Evolutionary conservation across 2,797 vertebrate genomes (phyloP).

Genomic region (Buphagus erythrorhynchus): DNA sequence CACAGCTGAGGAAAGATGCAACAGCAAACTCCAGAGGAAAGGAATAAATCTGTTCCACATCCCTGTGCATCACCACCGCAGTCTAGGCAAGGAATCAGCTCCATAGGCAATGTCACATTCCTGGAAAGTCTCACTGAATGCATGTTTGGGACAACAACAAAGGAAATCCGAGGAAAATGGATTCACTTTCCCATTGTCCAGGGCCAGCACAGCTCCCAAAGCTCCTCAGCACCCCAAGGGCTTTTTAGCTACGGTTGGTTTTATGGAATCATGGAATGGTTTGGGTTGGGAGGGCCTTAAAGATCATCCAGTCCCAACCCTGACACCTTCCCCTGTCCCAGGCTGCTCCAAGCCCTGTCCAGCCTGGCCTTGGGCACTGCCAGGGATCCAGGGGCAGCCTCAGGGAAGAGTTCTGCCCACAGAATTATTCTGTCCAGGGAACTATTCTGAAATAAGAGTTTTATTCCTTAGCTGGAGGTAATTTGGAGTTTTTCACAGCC

Average conservation of each 20-base stretch:
- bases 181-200: neutral
- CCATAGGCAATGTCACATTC: neutral
- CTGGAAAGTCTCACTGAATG: neutral
- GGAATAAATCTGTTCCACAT: neutral
- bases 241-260: neutral
- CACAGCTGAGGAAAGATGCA: neutral
- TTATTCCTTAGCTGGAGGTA: neutral
- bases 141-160: neutral
- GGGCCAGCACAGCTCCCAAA: neutral
- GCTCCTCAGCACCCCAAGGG: neutral
- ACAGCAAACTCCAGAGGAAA: neutral
- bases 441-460: neutral
- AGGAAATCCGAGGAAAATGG: neutral
- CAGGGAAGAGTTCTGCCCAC: neutral
- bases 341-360: fast-evolving
- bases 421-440: too few species aligned
- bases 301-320: neutral
- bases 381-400: neutral
- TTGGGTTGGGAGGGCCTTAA: neutral
- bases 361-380: neutral
- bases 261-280: neutral
- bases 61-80: neutral
- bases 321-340: fast-evolving
- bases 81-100: neutral
- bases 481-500: neutral